Conservation (phyloP, 2,888 invertebrate genomes). For the Dione vanillae region DNA sequence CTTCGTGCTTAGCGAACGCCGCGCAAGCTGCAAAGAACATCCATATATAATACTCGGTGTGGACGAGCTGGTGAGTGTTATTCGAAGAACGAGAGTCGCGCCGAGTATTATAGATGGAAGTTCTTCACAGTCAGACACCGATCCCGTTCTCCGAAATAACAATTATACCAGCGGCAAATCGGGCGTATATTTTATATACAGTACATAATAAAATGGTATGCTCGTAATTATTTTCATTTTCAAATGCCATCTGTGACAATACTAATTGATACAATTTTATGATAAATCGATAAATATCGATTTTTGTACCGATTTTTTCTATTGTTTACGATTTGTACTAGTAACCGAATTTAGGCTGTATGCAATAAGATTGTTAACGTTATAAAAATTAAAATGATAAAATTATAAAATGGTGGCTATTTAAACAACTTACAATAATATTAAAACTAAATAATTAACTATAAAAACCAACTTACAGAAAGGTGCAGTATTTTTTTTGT, state of each 20-base stretch:
- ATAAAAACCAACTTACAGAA: slow-evolving; percentile 57
- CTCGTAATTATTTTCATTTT: neutral
- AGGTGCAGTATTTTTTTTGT: slow-evolving; percentile 59
- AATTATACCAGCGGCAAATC: slow-evolving; percentile 57
- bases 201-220: neutral
- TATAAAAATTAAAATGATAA: neutral
- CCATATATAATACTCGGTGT: slow-evolving; percentile 74
- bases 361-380: neutral
- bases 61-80: slow-evolving; percentile 66
- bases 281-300: neutral
- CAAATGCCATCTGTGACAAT: neutral
- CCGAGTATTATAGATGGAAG: slow-evolving; percentile 76
- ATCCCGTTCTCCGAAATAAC: slow-evolving; percentile 80
- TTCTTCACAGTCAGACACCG: slow-evolving; percentile 68
- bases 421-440: neutral
- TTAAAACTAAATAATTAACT: neutral
- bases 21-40: slow-evolving; percentile 69
- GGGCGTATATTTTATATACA: neutral
- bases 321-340: neutral
- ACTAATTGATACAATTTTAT: too few relatives aligned
- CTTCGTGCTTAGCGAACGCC: slow-evolving; percentile 49
- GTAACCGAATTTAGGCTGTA: neutral
- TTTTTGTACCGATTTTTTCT: neutral
- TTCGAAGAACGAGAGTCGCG: slow-evolving; percentile 69
- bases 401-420: neutral